Evolutionary conservation across 1,140 invertebrate species (phyloP), one percentile per base, ranked within the genome.

Genomic region (Atopsyche davidsoni): DNA sequence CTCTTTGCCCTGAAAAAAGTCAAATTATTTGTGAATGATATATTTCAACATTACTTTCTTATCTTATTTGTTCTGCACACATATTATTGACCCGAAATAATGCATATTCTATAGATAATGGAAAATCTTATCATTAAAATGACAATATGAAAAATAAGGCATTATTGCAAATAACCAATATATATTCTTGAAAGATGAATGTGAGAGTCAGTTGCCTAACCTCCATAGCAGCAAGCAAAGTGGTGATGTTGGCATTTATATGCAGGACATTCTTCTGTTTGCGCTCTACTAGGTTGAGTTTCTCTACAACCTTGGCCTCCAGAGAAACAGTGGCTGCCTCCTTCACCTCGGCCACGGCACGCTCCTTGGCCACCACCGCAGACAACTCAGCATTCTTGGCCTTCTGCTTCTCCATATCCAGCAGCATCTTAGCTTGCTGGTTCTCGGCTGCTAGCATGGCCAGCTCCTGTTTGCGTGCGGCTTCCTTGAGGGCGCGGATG

Each of bases 361-460:
- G 56, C 64, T 79, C 67, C 53, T 75, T 58, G 21, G 65, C 68
- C 22, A 57, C 56, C 11, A 65, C 51, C 2, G 43, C 3, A 22
- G 16, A 14, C 9, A 17, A 40, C 24, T 41, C 43, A n/a, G 53
- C 54, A 40, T 70, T 64, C 2, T 54, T 56, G 50, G 63, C 70
- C 28, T 73, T 70, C 17, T 79, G 64, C 42, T 76, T 71, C 59
- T 86, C 82, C 1, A 83, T 72, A 44, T 83, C 75, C 1, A 85
- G 59, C 53, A 80, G 64, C 19, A 77, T 64, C 52, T 73, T 73
- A 1, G 79, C 77, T 55, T 81, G 75, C 17, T 77, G 72, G 60
- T 81, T 82, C 64, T 86, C 82, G 25, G 76, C 70, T 56, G 76
- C 68, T 11, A 75, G 69, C 41, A 83, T 60, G n/a, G 72, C 65